phyloP scores from a whole-genome alignment of 2,888 invertebrate species.

The Cheilosia pagana region DNA sequence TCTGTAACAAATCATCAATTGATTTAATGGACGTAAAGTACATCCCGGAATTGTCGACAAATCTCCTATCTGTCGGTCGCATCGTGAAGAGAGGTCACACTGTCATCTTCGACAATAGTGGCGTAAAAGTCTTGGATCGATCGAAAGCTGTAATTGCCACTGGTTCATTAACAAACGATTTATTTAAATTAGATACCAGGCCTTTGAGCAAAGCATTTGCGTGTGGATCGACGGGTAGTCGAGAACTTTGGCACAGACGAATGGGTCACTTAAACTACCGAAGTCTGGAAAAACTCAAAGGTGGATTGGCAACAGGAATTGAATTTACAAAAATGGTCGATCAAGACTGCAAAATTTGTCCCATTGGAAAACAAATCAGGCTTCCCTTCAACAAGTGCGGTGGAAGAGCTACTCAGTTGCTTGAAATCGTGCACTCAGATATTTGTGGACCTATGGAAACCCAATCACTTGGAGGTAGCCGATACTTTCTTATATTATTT shows the following conservation, averaged over 20 bases:
- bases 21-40: neutral
- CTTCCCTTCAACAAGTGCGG: conserved; percentile 71
- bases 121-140: conserved; percentile 1
- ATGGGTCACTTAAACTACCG: conserved; percentile 41
- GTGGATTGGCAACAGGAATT: conserved; percentile 34
- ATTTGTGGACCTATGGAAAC: neutral
- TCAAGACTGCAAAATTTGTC: conserved; percentile 67
- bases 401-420: conserved; percentile 73
- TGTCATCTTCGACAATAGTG: conserved; percentile 34
- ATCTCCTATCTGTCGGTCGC: conserved; percentile 45
- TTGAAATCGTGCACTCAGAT: neutral
- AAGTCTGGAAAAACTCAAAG: conserved; percentile 44
- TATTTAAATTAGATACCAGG: no score
- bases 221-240: no score
- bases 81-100: conserved; percentile 45
- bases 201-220: no score
- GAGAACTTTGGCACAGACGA: conserved; percentile 44
- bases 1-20: neutral
- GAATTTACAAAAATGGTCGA: conserved; percentile 35
- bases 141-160: neutral
- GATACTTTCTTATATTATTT: neutral
- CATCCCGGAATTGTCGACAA: conserved; percentile 30
- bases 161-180: no score
- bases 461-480: neutral
- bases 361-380: conserved; percentile 76